Percentiles rank a stretch among this genome's conserved stretches.
Conservation (phyloP, 92 coral and sea anemone genomes). For the Phenganax marumi region DNA sequence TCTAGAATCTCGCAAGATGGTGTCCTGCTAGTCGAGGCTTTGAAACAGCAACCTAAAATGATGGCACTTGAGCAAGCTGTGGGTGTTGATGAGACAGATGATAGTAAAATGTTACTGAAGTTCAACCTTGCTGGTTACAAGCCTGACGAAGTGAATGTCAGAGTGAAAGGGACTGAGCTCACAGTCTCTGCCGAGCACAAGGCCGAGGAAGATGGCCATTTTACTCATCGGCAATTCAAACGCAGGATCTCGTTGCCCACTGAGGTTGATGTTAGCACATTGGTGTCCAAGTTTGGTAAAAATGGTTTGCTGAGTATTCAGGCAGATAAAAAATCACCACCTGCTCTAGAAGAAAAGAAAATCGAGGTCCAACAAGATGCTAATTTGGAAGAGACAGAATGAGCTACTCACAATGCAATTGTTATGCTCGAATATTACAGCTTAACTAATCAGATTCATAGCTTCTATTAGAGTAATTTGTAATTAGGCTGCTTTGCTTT, state of each 20-base stretch:
- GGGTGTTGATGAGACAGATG: slow-evolving; percentile 83
- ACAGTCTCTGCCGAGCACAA: slow-evolving; percentile 78
- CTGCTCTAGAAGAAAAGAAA: slow-evolving; percentile 65
- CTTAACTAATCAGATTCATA: background rate
- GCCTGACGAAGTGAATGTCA: slow-evolving; percentile 78
- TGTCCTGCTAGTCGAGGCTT: slow-evolving; percentile 76
- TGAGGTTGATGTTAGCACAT: slow-evolving; percentile 77
- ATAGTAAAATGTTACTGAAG: slow-evolving; percentile 74
- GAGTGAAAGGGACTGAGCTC: slow-evolving; percentile 73
- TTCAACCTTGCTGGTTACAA: slow-evolving; percentile 76
- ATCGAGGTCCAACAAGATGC: slow-evolving; percentile 64
- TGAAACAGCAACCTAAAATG: slow-evolving; percentile 50
- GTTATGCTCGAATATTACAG: slow-evolving; percentile 18
- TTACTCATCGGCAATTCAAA: slow-evolving; percentile 75
- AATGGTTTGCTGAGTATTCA: slow-evolving; percentile 80
- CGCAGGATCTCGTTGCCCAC: slow-evolving; percentile 84
- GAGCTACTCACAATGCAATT: background rate
- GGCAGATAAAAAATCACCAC: slow-evolving; percentile 65
- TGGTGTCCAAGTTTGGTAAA: slow-evolving; percentile 71
- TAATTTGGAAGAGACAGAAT: background rate
- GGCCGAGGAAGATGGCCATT: slow-evolving; percentile 73
- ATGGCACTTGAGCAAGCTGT: slow-evolving; percentile 52
- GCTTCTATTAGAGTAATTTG: no score
- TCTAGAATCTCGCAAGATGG: slow-evolving; percentile 87
- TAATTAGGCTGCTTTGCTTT: no score